These are phyloP conservation scores for Isaurus tuberculatus DNA, from an alignment of 92 coral and sea anemone species.

Conservation along the genomic window DNA sequence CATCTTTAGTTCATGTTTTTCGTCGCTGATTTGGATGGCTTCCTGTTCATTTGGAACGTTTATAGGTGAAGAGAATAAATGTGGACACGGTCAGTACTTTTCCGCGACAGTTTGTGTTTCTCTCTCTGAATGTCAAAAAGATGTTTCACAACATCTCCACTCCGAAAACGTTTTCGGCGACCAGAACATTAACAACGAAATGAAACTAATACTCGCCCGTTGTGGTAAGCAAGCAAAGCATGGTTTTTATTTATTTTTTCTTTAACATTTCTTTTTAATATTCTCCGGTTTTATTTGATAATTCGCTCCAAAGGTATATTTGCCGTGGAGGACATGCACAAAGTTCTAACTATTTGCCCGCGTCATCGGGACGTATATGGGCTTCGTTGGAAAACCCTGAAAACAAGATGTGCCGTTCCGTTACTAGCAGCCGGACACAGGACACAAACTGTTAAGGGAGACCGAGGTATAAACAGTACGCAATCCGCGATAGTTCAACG, in stretches of 20 bases:
- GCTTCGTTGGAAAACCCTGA: constrained; percentile 46
- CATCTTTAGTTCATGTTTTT: background rate
- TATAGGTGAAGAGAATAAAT: background rate
- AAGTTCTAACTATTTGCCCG: background rate
- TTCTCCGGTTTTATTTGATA: background rate
- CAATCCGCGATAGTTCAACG: constrained; percentile 37
- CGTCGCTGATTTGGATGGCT: constrained; percentile 20
- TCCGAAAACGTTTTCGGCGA: constrained; percentile 23
- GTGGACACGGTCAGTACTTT: background rate
- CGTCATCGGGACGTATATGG: constrained; percentile 20
- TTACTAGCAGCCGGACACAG: constrained; percentile 50
- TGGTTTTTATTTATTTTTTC: background rate
- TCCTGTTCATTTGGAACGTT: constrained; percentile 1
- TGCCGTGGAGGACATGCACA: constrained; percentile 23
- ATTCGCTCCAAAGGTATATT: constrained; percentile 26
- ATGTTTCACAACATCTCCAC: constrained; percentile 45
- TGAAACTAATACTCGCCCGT: constrained; percentile 19
- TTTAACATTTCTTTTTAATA: background rate
- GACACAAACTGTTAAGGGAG: constrained; percentile 49
- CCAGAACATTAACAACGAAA: constrained; percentile 34
- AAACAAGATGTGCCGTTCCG: constrained; percentile 25
- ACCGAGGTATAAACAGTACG: constrained; percentile 49
- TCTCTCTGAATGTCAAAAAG: constrained; percentile 49
- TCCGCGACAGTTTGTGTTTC: constrained; percentile 32
- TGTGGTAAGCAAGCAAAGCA: constrained; percentile 41